Base-by-base conservation (phyloP, 2,113 vertebrate species). In the Abramis brama region DNA sequence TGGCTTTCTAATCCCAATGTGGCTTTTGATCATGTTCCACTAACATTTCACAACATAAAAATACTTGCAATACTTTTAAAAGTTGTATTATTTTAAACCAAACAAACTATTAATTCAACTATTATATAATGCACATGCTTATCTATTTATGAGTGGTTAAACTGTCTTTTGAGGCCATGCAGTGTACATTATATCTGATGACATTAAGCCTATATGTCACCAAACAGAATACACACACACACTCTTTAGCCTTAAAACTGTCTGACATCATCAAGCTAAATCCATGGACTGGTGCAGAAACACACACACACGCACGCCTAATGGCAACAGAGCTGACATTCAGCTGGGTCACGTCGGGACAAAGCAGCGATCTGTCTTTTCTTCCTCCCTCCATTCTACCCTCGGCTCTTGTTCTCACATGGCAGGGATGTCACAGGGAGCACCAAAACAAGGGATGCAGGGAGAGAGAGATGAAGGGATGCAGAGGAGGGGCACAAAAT, bases 371-470 rank as follows among this genome's bases (percentile, higher is more conserved):
- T 85, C 84, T 88, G 90, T 85, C 76, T 70, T 82, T 25, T 84
- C 83, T 84, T 68, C 82, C 86, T 88, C 88, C 78, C 86, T 88
- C 85, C 88, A 76, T 89, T 82, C 64, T 79, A 75, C 88, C 79
- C 76, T 33, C 86, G 64, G 64, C 80, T 36, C 80, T 82, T 82
- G 80, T 70, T 86, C 91, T 92, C 91, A 92, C 91, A 93, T 94
- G 93, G 94, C 91, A 88, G 94, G 92, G 93, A 94, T 94, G 94
- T 94, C 94, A 93, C 94, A 94, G 93, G 91, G 91, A 91, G 92
- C 94, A 91, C 91, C 90, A 91, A 92, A 91, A 90, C 90, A 94
- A 90, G 86, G 92, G 91, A 76, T 77, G 50, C 7, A 66, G 86
- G 78, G 52, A 81, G 79, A 79, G 88, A 90, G 83, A 88, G 88